Conservation (phyloP, 2,888 invertebrate genomes). For the Mycalesis mineus region DNA sequence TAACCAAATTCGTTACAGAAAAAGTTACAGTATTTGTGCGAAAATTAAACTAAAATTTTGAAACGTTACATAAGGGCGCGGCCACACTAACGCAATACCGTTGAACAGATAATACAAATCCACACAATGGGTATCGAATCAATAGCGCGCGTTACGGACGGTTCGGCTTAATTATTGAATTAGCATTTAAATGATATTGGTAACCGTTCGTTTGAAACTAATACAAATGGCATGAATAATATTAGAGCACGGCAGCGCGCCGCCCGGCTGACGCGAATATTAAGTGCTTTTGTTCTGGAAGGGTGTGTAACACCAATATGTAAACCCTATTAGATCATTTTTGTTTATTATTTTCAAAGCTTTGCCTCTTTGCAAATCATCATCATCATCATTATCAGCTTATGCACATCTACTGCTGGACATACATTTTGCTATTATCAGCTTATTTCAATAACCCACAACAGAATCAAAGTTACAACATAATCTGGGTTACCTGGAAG, state of each 20-base stretch:
- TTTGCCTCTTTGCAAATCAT: too few relatives aligned
- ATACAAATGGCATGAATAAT: conserved; percentile 79
- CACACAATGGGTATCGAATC: conserved; percentile 45
- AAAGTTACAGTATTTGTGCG: too few relatives aligned
- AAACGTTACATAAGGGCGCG: conserved; percentile 4
- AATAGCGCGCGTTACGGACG: conserved; percentile 64
- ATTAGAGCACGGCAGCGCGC: conserved; percentile 48
- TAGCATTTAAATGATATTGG: conserved; percentile 80
- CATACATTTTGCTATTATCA: too few relatives aligned
- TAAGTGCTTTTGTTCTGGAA: conserved; percentile 39
- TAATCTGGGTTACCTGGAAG: too few relatives aligned
- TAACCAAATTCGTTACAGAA: too few relatives aligned
- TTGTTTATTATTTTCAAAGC: too few relatives aligned
- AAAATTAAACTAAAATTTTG: not conserved
- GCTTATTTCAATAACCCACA: too few relatives aligned
- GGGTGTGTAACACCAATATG: conserved; percentile 17
- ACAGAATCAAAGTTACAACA: too few relatives aligned
- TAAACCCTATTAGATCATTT: not conserved
- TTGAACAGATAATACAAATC: conserved; percentile 34
- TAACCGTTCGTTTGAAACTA: conserved; percentile 80
- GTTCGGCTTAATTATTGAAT: conserved; percentile 77
- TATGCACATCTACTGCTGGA: too few relatives aligned
- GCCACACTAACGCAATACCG: conserved; percentile 10
- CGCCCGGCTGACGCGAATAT: conserved; percentile 56
- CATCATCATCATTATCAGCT: too few relatives aligned